Conservation (phyloP, 2,797 vertebrate species). For the Scomberomorus guttatus region DNA sequence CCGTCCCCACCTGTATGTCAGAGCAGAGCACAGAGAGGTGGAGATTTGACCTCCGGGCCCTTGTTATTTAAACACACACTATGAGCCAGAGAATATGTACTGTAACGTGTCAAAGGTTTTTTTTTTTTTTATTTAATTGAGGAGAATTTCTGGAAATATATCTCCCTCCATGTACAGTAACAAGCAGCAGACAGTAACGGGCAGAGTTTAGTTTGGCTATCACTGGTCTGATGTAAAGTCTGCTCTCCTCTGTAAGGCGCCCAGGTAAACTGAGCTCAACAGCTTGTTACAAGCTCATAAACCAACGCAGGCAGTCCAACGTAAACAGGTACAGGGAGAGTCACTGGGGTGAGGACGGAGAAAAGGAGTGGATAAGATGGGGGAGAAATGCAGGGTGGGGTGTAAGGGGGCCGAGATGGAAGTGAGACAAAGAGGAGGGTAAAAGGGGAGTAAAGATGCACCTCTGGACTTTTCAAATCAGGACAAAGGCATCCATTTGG, state of each 20-base stretch:
- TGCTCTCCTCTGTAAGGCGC: slow-evolving; percentile 23
- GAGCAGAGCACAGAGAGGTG: slow-evolving; percentile 9
- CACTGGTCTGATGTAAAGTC: slow-evolving; percentile 50
- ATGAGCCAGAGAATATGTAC: neutral
- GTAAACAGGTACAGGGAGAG: slow-evolving; percentile 4
- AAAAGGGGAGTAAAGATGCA: neutral
- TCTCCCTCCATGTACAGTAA: neutral
- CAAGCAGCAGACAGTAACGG: too few relatives aligned
- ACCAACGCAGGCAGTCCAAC: slow-evolving; percentile 16
- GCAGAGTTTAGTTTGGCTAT: slow-evolving; percentile 48
- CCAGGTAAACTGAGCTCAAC: slow-evolving; percentile 49
- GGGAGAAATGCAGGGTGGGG: neutral
- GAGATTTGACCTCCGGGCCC: neutral
- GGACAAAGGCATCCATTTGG: neutral
- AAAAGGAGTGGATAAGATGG: neutral
- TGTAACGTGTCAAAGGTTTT: neutral
- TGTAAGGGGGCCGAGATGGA: too few relatives aligned
- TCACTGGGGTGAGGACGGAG: neutral
- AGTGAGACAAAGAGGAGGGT: too few relatives aligned
- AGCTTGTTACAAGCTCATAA: neutral
- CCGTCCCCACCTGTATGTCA: slow-evolving; percentile 33
- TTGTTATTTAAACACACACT: neutral
- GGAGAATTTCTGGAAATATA: slow-evolving; percentile 27
- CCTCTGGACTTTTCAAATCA: neutral
- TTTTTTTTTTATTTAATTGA: neutral